Evolutionary conservation across 2,797 vertebrate species (phyloP).

Genomic region (Pteropus rufus): DNA sequence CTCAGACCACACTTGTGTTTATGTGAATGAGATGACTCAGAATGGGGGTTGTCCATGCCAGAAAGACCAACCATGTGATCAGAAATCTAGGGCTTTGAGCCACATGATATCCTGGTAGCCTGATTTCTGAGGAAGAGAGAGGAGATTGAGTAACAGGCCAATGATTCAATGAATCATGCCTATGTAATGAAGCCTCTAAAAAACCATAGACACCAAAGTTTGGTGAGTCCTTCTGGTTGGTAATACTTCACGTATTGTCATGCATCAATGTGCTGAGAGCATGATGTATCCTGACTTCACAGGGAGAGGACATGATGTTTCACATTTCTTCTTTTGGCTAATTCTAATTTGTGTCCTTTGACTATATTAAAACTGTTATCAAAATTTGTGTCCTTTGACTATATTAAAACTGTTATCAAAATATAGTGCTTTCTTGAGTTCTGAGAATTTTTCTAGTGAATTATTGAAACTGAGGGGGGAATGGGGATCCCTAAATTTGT

Average conservation of each 20-base stretch:
- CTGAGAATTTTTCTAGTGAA: neutral
- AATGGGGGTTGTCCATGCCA: neutral
- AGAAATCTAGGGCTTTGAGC: neutral
- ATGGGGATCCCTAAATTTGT: neutral
- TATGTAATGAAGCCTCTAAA: neutral
- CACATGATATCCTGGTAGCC: neutral
- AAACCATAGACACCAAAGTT: neutral
- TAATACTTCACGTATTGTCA: too few relatives aligned
- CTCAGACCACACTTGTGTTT: neutral
- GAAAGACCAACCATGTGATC: neutral
- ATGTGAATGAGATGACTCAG: neutral
- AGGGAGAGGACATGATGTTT: fast-evolving
- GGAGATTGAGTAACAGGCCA: neutral
- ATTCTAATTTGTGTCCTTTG: neutral
- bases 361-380: neutral
- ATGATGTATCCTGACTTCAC: too few relatives aligned
- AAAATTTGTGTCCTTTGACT: too few relatives aligned
- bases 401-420: neutral
- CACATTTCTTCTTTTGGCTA: neutral
- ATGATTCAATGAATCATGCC: neutral
- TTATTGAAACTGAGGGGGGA: neutral
- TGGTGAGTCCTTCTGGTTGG: neutral
- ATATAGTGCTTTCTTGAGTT: neutral
- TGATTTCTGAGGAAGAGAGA: neutral
- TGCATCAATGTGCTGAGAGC: neutral